phyloP scores from a whole-genome alignment of 2,797 vertebrate species.

The Chrysolophus pictus region DNA sequence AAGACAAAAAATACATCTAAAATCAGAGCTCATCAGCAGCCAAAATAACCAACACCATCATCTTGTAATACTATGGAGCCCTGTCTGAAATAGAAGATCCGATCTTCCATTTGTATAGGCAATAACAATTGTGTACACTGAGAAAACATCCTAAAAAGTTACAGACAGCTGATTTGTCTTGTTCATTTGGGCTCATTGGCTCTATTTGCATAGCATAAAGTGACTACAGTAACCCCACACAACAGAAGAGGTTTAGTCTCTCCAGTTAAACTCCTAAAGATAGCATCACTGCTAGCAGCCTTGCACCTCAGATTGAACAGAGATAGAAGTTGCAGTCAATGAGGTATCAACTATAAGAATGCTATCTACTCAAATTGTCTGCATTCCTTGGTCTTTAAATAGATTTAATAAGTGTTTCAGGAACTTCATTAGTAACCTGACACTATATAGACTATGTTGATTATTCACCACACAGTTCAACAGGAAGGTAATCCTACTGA shows the following conservation, averaged over 20 bases:
- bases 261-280: background rate
- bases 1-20: background rate
- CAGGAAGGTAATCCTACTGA: background rate
- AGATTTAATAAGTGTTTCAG: background rate
- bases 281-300: background rate
- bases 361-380: background rate
- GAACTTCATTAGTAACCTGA: background rate
- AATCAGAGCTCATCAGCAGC: background rate
- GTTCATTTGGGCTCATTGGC: background rate
- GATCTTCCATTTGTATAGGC: fast-evolving
- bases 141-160: background rate
- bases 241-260: fast-evolving
- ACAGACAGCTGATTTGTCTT: background rate
- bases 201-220: fast-evolving
- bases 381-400: background rate
- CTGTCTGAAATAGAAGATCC: background rate
- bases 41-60: background rate
- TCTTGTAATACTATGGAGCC: fast-evolving
- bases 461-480: background rate
- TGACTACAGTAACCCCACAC: background rate
- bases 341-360: fast-evolving
- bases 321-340: fast-evolving
- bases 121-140: fast-evolving
- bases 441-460: fast-evolving
- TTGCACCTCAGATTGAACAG: background rate